A percentile compares a stretch with the other conserved stretches of the same genome.
phyloP scores from a whole-genome alignment of 1,140 invertebrate genomes.

The Marisa cornuarietis region DNA sequence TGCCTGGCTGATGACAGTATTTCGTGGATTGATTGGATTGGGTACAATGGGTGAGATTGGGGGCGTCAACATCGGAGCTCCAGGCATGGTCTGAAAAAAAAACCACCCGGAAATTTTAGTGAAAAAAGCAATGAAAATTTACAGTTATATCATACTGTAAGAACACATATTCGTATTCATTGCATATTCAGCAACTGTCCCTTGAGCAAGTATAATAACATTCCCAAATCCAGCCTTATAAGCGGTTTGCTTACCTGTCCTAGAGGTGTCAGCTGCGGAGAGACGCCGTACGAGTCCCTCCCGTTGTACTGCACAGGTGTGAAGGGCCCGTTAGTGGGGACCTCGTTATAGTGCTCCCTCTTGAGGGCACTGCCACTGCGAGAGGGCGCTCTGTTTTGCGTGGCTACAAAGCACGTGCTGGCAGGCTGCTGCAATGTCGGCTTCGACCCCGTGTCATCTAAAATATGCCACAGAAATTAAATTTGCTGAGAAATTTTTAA shows the following conservation, averaged over 20 bases:
- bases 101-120: neutral
- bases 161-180: too few relatives aligned
- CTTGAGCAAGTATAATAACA: too few relatives aligned
- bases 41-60: slow-evolving; percentile 56
- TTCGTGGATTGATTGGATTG: slow-evolving; percentile 41
- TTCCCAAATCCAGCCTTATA: too few relatives aligned
- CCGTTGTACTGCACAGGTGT: slow-evolving; percentile 22
- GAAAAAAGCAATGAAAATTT: neutral
- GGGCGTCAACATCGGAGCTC: slow-evolving; percentile 48
- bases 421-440: slow-evolving; percentile 54
- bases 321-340: slow-evolving; percentile 24
- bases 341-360: slow-evolving; percentile 46
- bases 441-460: slow-evolving; percentile 52
- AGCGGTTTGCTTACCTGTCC: slow-evolving; percentile 33
- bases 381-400: slow-evolving; percentile 26
- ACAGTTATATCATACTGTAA: too few relatives aligned
- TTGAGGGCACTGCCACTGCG: slow-evolving; percentile 39
- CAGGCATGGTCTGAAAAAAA: slow-evolving; percentile 32
- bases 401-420: slow-evolving; percentile 60
- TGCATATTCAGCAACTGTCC: too few relatives aligned
- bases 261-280: slow-evolving; percentile 42
- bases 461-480: neutral
- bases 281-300: slow-evolving; percentile 35
- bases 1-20: slow-evolving; percentile 50
- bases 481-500: neutral